These are phyloP conservation scores for Littorina saxatilis DNA, from an alignment of 1,140 invertebrate species.

Conservation along the genomic window DNA sequence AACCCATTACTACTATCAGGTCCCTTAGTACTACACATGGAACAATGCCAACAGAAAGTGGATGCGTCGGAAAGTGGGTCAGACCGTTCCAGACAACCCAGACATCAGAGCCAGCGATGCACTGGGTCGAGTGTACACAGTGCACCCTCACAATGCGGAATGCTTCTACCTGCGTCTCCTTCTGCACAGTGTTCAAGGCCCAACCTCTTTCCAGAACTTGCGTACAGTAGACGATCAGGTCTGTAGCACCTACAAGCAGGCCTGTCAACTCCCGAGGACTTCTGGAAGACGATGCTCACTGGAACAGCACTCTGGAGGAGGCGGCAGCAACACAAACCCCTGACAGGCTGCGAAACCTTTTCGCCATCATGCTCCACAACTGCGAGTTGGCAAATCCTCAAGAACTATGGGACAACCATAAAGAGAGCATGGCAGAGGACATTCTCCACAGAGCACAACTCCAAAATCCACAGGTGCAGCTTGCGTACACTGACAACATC, in stretches of 20 bases:
- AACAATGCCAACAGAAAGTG: slow-evolving; percentile 37
- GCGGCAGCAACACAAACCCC: too few relatives aligned
- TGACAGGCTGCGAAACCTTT: neutral
- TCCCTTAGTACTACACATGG: slow-evolving; percentile 69
- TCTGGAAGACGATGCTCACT: too few relatives aligned
- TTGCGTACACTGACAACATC: neutral
- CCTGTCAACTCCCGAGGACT: too few relatives aligned
- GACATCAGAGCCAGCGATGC: neutral
- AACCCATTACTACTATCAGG: slow-evolving; percentile 62
- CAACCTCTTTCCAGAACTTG: slow-evolving; percentile 33
- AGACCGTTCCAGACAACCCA: neutral
- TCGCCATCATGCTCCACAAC: neutral
- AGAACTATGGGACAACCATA: slow-evolving; percentile 5
- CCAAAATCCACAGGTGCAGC: too few relatives aligned
- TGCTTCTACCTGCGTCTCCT: slow-evolving; percentile 37
- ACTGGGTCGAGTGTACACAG: slow-evolving; percentile 32
- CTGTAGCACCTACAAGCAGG: too few relatives aligned
- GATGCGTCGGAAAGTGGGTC: slow-evolving; percentile 12
- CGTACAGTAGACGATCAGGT: slow-evolving; percentile 24
- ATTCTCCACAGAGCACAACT: too few relatives aligned
- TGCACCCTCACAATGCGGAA: slow-evolving; percentile 28
- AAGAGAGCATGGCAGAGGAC: too few relatives aligned
- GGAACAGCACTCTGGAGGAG: too few relatives aligned
- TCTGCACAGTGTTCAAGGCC: slow-evolving; percentile 6
- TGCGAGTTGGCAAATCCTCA: neutral